Conservation (phyloP, 2,113 vertebrate species). For the Cyphomyrus plagiostoma region DNA sequence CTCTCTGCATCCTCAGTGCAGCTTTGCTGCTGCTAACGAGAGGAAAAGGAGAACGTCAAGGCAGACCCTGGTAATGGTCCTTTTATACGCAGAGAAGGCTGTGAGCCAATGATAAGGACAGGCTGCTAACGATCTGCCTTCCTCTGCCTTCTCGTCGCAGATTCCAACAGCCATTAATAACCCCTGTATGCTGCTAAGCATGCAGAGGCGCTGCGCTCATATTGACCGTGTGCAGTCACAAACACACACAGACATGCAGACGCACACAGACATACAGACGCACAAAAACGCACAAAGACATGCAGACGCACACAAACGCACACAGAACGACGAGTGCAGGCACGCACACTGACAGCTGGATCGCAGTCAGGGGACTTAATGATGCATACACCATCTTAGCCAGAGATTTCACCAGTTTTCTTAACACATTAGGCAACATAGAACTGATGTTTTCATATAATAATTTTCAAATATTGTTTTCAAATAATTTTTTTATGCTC, state of each 20-base stretch:
- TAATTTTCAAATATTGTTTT: no score
- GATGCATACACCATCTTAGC: not conserved
- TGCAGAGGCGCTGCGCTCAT: not conserved
- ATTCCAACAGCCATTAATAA: not conserved
- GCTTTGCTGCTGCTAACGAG: not conserved
- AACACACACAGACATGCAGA: not conserved
- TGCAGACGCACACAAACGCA: not conserved
- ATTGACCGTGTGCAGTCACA: not conserved
- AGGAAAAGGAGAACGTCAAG: constrained; percentile 1
- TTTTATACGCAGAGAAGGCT: constrained; percentile 10
- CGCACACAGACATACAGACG: not conserved
- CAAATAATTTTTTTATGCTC: not conserved
- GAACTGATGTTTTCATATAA: not conserved
- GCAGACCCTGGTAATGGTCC: not conserved
- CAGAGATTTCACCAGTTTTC: not conserved
- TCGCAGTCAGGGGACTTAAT: not conserved
- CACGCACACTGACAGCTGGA: not conserved
- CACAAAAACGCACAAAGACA: not conserved
- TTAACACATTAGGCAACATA: not conserved
- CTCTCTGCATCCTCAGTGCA: not conserved
- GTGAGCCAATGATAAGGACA: constrained; percentile 13
- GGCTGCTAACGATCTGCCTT: constrained; percentile 7
- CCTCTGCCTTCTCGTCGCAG: constrained; percentile 7
- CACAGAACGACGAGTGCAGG: not conserved
- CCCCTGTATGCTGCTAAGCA: not conserved